These are phyloP conservation scores for Apeltes quadracus DNA, from an alignment of 2,113 vertebrate species.

Conservation along the genomic window DNA sequence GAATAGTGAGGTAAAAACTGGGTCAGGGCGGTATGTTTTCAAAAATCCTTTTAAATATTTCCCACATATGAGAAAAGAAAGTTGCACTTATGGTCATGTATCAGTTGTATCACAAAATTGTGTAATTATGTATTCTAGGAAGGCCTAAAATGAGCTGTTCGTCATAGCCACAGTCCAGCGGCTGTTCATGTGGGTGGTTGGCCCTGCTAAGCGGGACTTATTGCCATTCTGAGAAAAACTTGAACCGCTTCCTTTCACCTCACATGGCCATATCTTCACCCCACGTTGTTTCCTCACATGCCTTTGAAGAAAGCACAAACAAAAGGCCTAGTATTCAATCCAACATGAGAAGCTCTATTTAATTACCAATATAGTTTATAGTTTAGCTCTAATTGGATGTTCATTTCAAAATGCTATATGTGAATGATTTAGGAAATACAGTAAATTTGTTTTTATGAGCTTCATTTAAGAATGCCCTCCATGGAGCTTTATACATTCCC, in stretches of 20 bases:
- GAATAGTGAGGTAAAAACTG: background rate
- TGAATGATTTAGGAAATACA: background rate
- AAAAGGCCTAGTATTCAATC: background rate
- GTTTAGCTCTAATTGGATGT: background rate
- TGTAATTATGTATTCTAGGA: background rate
- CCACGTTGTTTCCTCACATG: background rate
- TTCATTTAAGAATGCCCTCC: background rate
- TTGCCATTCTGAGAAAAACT: background rate
- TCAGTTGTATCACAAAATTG: background rate
- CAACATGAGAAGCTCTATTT: background rate
- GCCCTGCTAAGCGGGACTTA: no score
- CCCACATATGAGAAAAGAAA: no score
- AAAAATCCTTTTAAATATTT: no score
- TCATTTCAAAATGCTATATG: background rate
- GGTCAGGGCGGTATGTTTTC: background rate
- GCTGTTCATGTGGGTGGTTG: no score
- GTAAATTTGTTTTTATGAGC: background rate
- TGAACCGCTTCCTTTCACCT: background rate
- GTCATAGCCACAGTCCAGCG: background rate
- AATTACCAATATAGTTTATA: background rate
- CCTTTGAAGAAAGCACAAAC: no score
- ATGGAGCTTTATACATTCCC: background rate
- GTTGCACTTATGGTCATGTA: background rate
- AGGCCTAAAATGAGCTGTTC: background rate
- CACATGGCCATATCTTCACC: background rate